Conservation (phyloP, 37 sponge, comb jelly and placozoan genomes). For the Amphimedon queenslandica region DNA sequence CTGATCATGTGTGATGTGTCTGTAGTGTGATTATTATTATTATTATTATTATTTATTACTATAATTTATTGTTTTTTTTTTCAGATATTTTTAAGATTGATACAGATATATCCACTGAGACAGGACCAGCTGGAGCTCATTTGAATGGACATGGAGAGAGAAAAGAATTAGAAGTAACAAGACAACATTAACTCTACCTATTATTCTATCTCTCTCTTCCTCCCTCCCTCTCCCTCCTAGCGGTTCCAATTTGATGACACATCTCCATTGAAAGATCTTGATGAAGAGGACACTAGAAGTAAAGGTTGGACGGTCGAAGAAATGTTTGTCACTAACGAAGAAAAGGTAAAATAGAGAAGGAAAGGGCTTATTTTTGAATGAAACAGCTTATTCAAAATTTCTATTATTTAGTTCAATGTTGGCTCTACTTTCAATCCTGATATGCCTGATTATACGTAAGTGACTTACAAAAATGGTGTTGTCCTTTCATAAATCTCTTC, state of each 20-base stretch:
- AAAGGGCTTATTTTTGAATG: neutral
- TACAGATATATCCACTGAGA: conserved; percentile 51
- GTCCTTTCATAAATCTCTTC: no score
- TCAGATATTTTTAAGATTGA: conserved; percentile 61
- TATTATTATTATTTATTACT: no score
- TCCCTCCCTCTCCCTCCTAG: neutral
- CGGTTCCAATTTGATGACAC: conserved; percentile 1
- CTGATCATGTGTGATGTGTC: no score
- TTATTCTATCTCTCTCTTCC: neutral
- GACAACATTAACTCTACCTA: no score
- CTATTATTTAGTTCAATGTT: conserved; percentile 28
- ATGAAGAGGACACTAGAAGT: neutral
- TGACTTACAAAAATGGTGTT: neutral
- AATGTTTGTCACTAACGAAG: conserved; percentile 50
- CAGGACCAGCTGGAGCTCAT: no score
- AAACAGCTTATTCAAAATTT: neutral
- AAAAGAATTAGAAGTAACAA: conserved; percentile 28
- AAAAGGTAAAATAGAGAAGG: conserved; percentile 17
- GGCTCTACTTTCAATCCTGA: conserved; percentile 53
- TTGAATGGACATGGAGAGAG: conserved; percentile 9
- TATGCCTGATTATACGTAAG: conserved; percentile 65
- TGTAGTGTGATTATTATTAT: no score
- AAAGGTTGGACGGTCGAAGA: conserved; percentile 59
- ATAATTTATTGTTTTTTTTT: neutral
- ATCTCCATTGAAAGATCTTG: neutral